Base-by-base conservation (phyloP, 1,140 invertebrate species). In the Caenorhabditis tropicalis region DNA sequence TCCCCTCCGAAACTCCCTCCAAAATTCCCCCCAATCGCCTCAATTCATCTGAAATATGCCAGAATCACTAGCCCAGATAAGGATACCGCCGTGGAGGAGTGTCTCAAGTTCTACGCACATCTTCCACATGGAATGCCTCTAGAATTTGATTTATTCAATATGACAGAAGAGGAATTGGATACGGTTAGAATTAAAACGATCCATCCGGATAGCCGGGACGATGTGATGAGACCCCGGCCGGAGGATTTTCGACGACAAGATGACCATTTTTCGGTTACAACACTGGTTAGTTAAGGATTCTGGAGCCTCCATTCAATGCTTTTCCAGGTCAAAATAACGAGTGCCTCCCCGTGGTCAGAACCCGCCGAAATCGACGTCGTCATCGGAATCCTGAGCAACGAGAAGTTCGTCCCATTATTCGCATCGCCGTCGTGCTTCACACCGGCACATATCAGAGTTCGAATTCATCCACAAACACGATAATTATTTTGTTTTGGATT, bases 401-500 rank as follows among this genome's bases (percentile, higher is more conserved):
- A 24, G 3, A 21, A 15, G 5, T 43, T 74, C 15, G 65, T 74
- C 29, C 65, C 36, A 2, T n/a, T 74, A 5, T 65, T 65, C 58
- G 29, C 58, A 15, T 65, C 65, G 6, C 65, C 65, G 4, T 74
- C 65, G 5, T 74, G 65, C 36, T 74, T 74, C 65, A 43, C 65
- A 21, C 36, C 65, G 19, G 65, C 65, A 5, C 65, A 74, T 31
- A 31, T 74, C 16, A 33, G 65, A 21, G 65, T 74, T 10, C 15
- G 36, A 43, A 74, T 74, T 74, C 65, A 74, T 74, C 65, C 65
- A 24, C 65, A 74, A 24, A 21, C 65, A n/a, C 65, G 65, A 12
- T 74, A 29, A 74, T 74, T 24, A 12, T 12, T 43, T 43, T 43
- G 5, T 43, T 43, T 12, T 43, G n/a, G n/a, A n/a, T n/a, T n/a